Base-by-base conservation (phyloP, 2,888 invertebrate species). In the Copidosoma aretas region DNA sequence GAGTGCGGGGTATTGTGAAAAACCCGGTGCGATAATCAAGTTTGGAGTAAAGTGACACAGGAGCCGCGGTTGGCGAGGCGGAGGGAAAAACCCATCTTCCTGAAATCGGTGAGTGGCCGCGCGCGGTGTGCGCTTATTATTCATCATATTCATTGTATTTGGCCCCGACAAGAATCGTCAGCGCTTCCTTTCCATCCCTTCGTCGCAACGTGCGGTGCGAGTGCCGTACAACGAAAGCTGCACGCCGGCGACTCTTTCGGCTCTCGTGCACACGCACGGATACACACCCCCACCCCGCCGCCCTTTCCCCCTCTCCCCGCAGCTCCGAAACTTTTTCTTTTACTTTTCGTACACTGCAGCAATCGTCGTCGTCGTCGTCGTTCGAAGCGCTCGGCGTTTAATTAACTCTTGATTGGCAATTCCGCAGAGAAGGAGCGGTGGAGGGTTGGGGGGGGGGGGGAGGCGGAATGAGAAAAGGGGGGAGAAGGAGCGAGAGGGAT, bases 401-500 rank as follows among this genome's bases (percentile, higher is more conserved):
- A 68, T 68, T 60, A 68, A 68, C 64, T 68, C 61, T 60, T 67
- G 65, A 70, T 70, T 70, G 69, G 65, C 59, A 66, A 70, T 70
- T 62, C 57, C 24, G 49, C 58, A 22, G 52, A 25, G 32, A 32
- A 32, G 32, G 32, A 32, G 32, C 32, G 32, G 32, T 5, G 32
- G 32, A 32, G 10, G 24, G n/a, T n/a, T n/a, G n/a, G n/a, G n/a
- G n/a, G n/a, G n/a, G n/a, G n/a, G n/a, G n/a, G n/a, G n/a, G n/a
- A n/a, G 21, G 53, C 53, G 32, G 8, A 32, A 32, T 32, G 32
- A 32, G 32, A 32, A 24, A 53, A n/a, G n/a, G 53, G 21, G 22
- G 19, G 22, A 53, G 12, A 12, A 12, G 12, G 43, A 46, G 43
- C 14, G 43, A 12, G 8, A 8, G 12, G 43, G 43, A 46, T 3